A percentile compares a stretch with the other conserved stretches of the same genome.
Evolutionary conservation across 2,888 invertebrate species (phyloP).

Genomic region (Nemoura dubitans): DNA sequence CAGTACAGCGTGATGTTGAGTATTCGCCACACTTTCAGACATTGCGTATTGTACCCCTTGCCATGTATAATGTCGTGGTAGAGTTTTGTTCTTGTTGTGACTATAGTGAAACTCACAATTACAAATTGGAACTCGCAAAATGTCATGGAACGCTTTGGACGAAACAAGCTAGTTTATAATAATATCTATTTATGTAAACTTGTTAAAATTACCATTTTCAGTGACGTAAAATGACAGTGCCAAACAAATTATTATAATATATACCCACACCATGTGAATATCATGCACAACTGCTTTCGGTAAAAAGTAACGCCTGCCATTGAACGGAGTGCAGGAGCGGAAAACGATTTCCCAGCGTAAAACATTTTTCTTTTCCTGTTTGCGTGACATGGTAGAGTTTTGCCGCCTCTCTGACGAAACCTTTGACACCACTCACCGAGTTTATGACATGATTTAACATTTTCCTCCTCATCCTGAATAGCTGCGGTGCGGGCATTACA

Average conservation of each 20-base stretch:
- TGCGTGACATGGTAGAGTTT: not conserved
- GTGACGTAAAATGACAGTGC: not conserved
- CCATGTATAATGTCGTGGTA: not conserved
- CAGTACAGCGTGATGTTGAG: not conserved
- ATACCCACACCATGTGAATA: not conserved
- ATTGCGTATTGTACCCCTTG: not conserved
- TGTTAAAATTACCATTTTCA: not conserved
- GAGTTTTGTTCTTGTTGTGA: not conserved
- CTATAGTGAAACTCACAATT: not conserved
- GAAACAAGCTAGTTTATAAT: not conserved
- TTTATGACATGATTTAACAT: constrained; percentile 1
- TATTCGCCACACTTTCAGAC: not conserved
- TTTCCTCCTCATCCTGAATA: not conserved
- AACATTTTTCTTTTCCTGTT: not conserved
- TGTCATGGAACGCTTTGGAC: not conserved
- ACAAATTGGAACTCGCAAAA: not conserved
- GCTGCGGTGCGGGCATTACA: not conserved
- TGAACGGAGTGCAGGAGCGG: not conserved
- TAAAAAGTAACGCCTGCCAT: not conserved
- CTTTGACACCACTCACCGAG: not conserved
- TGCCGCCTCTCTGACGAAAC: not conserved
- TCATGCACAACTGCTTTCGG: not conserved
- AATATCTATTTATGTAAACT: not conserved
- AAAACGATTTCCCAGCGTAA: not conserved
- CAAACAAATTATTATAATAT: not conserved